Conservation (phyloP, 1,140 invertebrate species). For the Tetramorium simillimum region DNA sequence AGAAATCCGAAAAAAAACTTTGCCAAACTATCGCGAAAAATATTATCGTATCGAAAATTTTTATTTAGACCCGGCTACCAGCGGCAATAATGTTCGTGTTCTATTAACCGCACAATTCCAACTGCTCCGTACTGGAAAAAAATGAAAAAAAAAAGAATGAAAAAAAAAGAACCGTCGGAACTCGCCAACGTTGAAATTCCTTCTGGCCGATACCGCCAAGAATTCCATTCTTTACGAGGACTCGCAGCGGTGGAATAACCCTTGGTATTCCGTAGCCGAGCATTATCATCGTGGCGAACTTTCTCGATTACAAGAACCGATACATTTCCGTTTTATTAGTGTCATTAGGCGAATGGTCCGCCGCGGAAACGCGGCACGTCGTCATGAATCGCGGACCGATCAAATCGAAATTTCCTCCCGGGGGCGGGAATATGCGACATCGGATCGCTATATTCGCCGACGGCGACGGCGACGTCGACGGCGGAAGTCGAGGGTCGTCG, state of each 20-base stretch:
- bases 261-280: background rate
- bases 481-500: slow-evolving; percentile 50
- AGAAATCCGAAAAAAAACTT: background rate
- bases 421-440: slow-evolving; percentile 37
- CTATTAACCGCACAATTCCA: background rate
- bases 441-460: background rate
- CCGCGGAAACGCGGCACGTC: background rate
- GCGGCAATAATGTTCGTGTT: background rate
- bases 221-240: slow-evolving; percentile 8
- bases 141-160: background rate
- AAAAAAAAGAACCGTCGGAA: background rate
- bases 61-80: background rate
- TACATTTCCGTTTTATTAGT: slow-evolving; percentile 30
- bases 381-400: slow-evolving; percentile 36
- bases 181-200: background rate
- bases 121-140: background rate
- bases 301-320: slow-evolving; percentile 5
- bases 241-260: background rate
- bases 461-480: no score
- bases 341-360: slow-evolving; percentile 9
- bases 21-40: background rate
- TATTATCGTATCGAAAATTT: background rate
- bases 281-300: slow-evolving; percentile 16
- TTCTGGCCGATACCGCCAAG: background rate
- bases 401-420: slow-evolving; percentile 57